phyloP scores from a whole-genome alignment of 2,113 vertebrate species.

The Aegotheles bennettii region DNA sequence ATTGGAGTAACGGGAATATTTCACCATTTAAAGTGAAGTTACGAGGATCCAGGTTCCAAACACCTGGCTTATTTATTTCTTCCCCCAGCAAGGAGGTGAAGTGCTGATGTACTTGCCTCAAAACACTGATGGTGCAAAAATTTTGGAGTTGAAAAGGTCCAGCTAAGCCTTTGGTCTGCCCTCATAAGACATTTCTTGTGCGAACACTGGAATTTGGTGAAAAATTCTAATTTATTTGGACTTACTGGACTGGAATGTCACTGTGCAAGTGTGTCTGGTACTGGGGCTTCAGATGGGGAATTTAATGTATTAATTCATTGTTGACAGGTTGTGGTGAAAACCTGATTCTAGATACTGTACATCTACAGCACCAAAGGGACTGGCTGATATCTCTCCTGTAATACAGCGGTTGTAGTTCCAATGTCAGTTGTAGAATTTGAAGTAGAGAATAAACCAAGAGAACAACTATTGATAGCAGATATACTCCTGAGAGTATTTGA shows the following conservation, averaged over 20 bases:
- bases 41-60: neutral
- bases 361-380: neutral
- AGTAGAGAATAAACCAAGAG: neutral
- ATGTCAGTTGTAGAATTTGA: neutral
- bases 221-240: neutral
- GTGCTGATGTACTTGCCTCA: fast-evolving
- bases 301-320: neutral
- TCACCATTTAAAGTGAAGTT: neutral
- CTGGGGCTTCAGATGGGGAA: neutral
- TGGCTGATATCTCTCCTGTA: neutral
- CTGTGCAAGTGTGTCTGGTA: neutral
- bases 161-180: neutral
- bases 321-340: neutral
- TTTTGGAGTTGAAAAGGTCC: neutral
- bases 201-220: neutral
- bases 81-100: neutral
- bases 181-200: neutral
- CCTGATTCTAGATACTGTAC: neutral
- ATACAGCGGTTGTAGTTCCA: neutral
- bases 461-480: neutral
- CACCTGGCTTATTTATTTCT: neutral
- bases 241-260: neutral
- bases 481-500: neutral
- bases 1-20: neutral
- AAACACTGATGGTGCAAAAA: neutral